Conservation (phyloP, 2,113 vertebrate genomes). For the Anolis sagrei region DNA sequence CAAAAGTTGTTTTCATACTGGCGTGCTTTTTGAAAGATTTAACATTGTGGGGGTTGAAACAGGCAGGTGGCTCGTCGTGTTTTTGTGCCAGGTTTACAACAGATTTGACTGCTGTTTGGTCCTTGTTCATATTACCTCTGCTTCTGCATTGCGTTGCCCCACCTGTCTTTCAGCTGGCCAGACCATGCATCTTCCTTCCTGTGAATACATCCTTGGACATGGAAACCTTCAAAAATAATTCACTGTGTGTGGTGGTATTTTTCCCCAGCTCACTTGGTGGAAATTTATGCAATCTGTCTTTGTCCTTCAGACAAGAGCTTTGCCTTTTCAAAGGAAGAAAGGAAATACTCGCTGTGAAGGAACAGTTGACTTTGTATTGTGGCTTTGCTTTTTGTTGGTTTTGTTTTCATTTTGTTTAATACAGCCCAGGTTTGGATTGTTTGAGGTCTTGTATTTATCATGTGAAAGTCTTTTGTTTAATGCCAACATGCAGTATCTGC, state of each 20-base stretch:
- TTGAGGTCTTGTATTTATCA: constrained; percentile 68
- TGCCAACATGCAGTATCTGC: constrained; percentile 62
- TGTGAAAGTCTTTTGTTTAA: constrained; percentile 54
- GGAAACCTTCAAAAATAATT: constrained; percentile 33
- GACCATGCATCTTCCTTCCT: background rate
- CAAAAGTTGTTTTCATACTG: constrained; percentile 65
- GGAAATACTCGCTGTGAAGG: constrained; percentile 55
- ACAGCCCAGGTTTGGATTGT: constrained; percentile 40
- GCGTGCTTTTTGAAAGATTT: constrained; percentile 48
- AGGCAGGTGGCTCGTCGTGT: accelerated
- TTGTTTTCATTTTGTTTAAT: background rate
- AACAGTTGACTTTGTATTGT: constrained; percentile 61
- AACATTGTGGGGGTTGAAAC: constrained; percentile 4
- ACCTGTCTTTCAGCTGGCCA: background rate
- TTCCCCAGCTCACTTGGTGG: constrained; percentile 27
- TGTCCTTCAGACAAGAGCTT: constrained; percentile 3
- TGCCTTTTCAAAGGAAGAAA: constrained; percentile 58
- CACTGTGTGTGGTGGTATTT: background rate
- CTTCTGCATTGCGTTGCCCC: background rate
- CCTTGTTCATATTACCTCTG: background rate
- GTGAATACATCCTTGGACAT: background rate
- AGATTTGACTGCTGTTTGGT: background rate
- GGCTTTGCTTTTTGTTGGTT: background rate
- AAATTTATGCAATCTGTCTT: constrained; percentile 24
- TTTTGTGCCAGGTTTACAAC: constrained; percentile 36